Percentiles rank a stretch among this genome's conserved stretches.
phyloP scores from a whole-genome alignment of 2,888 invertebrate genomes.

The Heliconius sara region DNA sequence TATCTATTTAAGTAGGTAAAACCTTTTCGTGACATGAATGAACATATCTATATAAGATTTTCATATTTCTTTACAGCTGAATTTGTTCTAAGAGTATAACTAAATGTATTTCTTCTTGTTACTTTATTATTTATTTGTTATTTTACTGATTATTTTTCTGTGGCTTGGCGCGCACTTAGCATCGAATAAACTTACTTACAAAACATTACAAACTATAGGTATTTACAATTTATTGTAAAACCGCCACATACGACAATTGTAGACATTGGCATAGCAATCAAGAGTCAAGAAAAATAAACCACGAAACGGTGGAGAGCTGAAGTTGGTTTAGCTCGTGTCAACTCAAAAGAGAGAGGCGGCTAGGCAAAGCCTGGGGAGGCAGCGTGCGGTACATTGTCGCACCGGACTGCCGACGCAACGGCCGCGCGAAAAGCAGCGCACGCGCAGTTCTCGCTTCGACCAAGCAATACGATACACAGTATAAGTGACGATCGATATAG shows the following conservation, averaged over 20 bases:
- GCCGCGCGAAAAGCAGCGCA: slow-evolving; percentile 74
- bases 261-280: slow-evolving; percentile 8
- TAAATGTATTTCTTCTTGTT: background rate
- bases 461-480: slow-evolving; percentile 38
- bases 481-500: slow-evolving; percentile 50
- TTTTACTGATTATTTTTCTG: background rate
- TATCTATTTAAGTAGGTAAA: no score
- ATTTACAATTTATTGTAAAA: background rate
- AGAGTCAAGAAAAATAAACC: slow-evolving; percentile 36
- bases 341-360: slow-evolving; percentile 82
- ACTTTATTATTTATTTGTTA: background rate
- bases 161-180: background rate
- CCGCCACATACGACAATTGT: background rate
- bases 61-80: no score
- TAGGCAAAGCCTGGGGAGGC: slow-evolving; percentile 74
- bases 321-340: slow-evolving; percentile 53
- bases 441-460: slow-evolving; percentile 54
- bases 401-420: slow-evolving; percentile 74
- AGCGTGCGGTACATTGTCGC: slow-evolving; percentile 75
- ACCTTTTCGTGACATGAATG: no score
- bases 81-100: background rate
- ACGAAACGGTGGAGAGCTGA: slow-evolving; percentile 38
- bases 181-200: background rate
- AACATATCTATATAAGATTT: no score
- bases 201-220: background rate